phyloP scores from a whole-genome alignment of 2,888 invertebrate genomes.

The Sinelater perroti region DNA sequence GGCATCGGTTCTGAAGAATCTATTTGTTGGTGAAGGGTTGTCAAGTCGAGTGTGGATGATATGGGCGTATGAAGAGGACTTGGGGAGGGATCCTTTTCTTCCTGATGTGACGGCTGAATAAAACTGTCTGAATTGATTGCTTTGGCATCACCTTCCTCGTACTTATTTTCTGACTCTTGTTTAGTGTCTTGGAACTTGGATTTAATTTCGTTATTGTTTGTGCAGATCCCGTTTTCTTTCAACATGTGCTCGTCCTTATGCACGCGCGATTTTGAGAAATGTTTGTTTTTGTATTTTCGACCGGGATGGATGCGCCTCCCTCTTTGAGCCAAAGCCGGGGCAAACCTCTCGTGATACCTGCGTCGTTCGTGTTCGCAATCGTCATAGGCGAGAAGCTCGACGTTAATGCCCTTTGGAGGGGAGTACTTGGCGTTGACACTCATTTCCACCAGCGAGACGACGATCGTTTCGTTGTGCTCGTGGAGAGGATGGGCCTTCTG shows the following conservation, averaged over 20 bases:
- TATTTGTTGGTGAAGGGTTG: constrained; percentile 67
- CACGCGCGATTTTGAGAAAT: constrained; percentile 30
- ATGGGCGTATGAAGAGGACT: constrained; percentile 54
- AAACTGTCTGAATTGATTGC: constrained; percentile 3
- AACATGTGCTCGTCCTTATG: constrained; percentile 52
- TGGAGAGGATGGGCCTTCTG: constrained; percentile 57
- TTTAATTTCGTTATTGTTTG: constrained; percentile 28
- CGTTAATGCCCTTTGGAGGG: constrained; percentile 47
- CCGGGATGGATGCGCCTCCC: constrained; percentile 60
- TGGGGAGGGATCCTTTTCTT: constrained; percentile 53
- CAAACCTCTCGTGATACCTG: constrained; percentile 65
- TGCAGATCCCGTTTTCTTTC: constrained; percentile 62
- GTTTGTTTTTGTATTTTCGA: constrained; percentile 45
- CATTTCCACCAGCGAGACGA: constrained; percentile 50
- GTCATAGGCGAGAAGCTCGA: constrained; percentile 59
- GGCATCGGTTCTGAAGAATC: constrained; percentile 64
- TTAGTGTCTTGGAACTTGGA: constrained; percentile 9
- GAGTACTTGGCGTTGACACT: constrained; percentile 52
- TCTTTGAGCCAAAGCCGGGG: constrained; percentile 64
- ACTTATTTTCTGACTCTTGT: neutral
- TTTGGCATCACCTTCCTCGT: neutral
- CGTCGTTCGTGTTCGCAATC: constrained; percentile 71
- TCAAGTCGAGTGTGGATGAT: constrained; percentile 63
- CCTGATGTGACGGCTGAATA: neutral
- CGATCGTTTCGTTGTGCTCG: constrained; percentile 51